Evolutionary conservation across 2,797 vertebrate species (phyloP), one percentile per base, ranked within the genome.

Genomic region (Brachyalestes nurse): DNA sequence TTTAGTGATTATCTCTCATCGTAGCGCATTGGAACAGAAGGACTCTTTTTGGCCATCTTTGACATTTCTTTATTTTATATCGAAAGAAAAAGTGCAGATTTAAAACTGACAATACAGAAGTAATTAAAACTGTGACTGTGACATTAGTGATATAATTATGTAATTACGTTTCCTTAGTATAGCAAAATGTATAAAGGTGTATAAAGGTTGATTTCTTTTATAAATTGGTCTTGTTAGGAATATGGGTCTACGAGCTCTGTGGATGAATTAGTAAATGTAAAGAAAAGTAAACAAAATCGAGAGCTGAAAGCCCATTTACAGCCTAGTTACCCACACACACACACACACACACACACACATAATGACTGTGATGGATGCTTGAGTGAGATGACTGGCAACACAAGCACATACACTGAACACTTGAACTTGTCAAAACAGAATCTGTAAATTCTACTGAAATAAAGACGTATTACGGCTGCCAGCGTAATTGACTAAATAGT

Each of bases 381-480:
- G 73, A 86, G 79, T 84, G 72, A 77, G 76, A 62, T 53, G 62
- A 79, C 67, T 19, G 79, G 55, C 72, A 77, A 70, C 72, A 79
- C 74, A 61, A 83, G 45, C 79, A 73, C 62, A 79, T 70, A 78
- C 80, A 72, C 74, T 62, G n/a, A 79, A 78, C 80, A 71, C 75
- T 81, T 72, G 61, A 78, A 82, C 58, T 64, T 71, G 80, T 84
- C 84, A 82, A 87, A 85, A 83, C 78, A 83, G 75, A 82, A 87
- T 83, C 79, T 79, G 78, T 79, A 25, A 72, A 85, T 79, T 82
- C 58, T 71, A 64, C 61, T 69, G 47, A 81, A 84, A 83, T 82
- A 83, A 81, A 85, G 79, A 79, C 66, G 62, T 82, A 85, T 87
- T 83, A 83, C 72, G 55, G 72, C 64, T 66, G 64, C 65, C 73